Base-by-base conservation (phyloP, 2,888 invertebrate species). In the Drosophila austrosaltans region DNA sequence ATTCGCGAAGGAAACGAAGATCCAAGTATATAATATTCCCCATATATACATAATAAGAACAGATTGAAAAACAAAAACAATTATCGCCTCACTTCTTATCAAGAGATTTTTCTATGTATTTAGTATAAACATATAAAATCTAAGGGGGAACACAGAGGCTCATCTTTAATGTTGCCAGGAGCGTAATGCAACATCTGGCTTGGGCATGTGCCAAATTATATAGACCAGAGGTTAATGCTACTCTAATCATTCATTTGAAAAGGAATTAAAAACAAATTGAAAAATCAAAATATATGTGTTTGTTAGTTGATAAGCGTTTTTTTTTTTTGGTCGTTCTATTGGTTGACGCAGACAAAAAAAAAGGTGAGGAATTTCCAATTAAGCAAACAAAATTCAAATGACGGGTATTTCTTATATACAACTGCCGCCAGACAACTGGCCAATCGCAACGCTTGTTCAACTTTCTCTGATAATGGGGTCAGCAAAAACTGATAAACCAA, bases 101-200 rank as follows among this genome's bases (percentile, higher is more conserved):
- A 60, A 44, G 22, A 48, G 22, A 48, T 48, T 25, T 6, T 4
- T 7, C 12, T 42, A 10, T 36, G 22, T 32, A 53, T 59, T 42
- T 36, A 40, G n/a, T 28, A 12, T 53, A 54, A 12, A 39, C 16
- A 8, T 42, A 42, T 53, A 28, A 36, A 53, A 7, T 25, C 16
- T 16, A 16, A 16, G 2, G 28, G 7, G 4, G 12, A 61, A 39
- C 10, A 48, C 10, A 48, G n/a, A 30, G 32, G 25, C 53, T 59
- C 59, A 48, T 59, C 60, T 72, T 61, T 66, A 72, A 72, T 72
- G 74, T 73, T 74, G 68, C 73, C 73, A 73, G 68, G 68, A 74
- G 59, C 74, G 58, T 42, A 59, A 42, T 28, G 44, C 63, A 73
- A 63, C 74, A 74, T 68, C 68, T 73, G 63, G 54, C 4, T 10